Evolutionary conservation across 2,113 vertebrate genomes (phyloP).

Genomic region (Psephotus haematonotus): DNA sequence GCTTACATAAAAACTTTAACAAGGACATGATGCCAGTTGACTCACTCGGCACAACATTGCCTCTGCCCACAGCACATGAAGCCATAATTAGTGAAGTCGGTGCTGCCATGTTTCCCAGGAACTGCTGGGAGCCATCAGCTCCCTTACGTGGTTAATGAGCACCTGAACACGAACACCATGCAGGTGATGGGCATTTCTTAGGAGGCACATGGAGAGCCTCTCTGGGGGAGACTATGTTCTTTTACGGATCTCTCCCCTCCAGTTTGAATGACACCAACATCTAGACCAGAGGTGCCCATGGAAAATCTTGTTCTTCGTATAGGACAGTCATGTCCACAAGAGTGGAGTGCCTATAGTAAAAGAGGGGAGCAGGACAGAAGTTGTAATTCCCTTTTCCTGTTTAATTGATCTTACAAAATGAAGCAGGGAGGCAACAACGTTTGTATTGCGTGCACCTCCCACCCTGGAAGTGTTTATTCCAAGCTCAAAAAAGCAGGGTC

Average conservation of each 20-base stretch:
- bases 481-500: not conserved
- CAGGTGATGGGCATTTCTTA: not conserved
- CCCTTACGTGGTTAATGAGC: accelerated
- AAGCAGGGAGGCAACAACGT: not conserved
- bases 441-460: not conserved
- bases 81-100: not conserved
- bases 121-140: not conserved
- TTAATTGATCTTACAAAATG: not conserved
- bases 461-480: not conserved
- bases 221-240: not conserved
- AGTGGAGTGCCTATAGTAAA: not conserved
- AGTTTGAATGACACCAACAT: accelerated
- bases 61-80: not conserved
- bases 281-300: not conserved
- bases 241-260: not conserved
- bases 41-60: not conserved
- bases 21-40: not conserved
- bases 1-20: not conserved
- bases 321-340: not conserved
- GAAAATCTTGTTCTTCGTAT: not conserved
- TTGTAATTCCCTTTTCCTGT: not conserved
- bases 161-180: accelerated
- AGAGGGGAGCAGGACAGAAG: not conserved
- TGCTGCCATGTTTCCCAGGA: not conserved
- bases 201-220: not conserved